A percentile compares a stretch with the other conserved stretches of the same genome.
Conservation (phyloP, 2,113 vertebrate species). For the Serinus canaria region DNA sequence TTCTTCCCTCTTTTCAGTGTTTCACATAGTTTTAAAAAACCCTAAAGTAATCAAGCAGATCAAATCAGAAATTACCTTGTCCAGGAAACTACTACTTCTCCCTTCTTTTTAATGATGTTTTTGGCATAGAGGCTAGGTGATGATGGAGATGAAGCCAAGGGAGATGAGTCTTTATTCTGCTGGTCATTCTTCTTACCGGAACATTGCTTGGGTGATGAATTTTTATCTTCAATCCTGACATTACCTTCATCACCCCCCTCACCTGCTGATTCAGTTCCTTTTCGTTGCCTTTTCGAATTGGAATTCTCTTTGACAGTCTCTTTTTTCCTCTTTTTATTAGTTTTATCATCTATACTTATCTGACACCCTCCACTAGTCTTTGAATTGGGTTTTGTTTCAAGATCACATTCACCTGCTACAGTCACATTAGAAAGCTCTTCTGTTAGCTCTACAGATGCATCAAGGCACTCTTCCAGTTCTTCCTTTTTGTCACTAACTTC, state of each 20-base stretch:
- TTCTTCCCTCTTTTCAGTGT: background rate
- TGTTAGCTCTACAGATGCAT: conserved; percentile 45
- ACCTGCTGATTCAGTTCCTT: conserved; percentile 35
- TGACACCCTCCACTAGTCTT: conserved; percentile 24
- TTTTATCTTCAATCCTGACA: conserved; percentile 40
- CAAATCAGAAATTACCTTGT: conserved; percentile 80
- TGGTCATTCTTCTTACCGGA: conserved; percentile 29
- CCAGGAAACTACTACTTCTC: conserved; percentile 91
- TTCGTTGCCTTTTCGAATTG: conserved; percentile 65
- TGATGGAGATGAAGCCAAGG: conserved; percentile 46
- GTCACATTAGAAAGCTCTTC: conserved; percentile 39
- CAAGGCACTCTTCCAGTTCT: background rate
- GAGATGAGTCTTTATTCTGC: conserved; percentile 44
- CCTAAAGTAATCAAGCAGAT: background rate
- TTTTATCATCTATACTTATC: conserved; percentile 60
- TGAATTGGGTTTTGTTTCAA: conserved; percentile 27
- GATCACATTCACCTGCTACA: background rate
- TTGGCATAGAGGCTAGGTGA: conserved; percentile 87
- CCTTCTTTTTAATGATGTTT: conserved; percentile 93
- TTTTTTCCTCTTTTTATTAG: conserved; percentile 70
- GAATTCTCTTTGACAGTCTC: conserved; percentile 13
- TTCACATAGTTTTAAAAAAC: fast-evolving
- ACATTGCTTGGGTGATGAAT: conserved; percentile 10
- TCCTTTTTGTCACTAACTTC: conserved; percentile 44
- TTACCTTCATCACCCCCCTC: conserved; percentile 24